phyloP scores from a whole-genome alignment of 1,140 invertebrate species.

The Scaptomyza graminum region DNA sequence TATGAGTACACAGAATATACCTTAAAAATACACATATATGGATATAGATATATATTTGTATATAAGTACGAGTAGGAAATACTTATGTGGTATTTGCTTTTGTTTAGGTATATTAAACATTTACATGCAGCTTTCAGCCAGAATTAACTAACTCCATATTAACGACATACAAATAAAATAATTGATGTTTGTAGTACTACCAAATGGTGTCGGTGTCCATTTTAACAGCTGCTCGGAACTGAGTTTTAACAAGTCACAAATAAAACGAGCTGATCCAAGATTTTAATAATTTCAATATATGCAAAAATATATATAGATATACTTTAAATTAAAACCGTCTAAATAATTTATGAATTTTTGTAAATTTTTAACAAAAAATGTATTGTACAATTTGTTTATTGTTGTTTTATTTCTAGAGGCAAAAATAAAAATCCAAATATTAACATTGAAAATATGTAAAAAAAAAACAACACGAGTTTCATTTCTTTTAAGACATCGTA shows the following conservation, averaged over 20 bases:
- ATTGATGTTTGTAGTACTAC: conserved; percentile 20
- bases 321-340: conserved; percentile 45
- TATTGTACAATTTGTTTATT: conserved; percentile 61
- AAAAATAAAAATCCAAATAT: conserved; percentile 54
- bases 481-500: background rate
- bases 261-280: conserved; percentile 38
- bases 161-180: conserved; percentile 1
- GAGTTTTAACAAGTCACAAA: conserved; percentile 20
- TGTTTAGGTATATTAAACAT: conserved; percentile 53
- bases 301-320: conserved; percentile 37
- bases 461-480: too few relatives aligned
- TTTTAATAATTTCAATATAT: conserved; percentile 43
- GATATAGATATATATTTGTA: conserved; percentile 45
- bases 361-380: conserved; percentile 47
- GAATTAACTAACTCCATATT: conserved; percentile 7
- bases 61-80: conserved; percentile 41
- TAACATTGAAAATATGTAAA: conserved; percentile 11
- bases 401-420: conserved; percentile 67
- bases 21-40: conserved; percentile 20
- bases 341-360: conserved; percentile 39
- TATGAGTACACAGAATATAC: conserved; percentile 25
- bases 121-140: conserved; percentile 18
- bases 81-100: conserved; percentile 71
- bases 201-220: conserved; percentile 66
- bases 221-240: conserved; percentile 37